Evolutionary conservation across 1,140 invertebrate genomes (phyloP), one percentile per base, ranked within the genome.

Genomic region (Steinernema feltiae): DNA sequence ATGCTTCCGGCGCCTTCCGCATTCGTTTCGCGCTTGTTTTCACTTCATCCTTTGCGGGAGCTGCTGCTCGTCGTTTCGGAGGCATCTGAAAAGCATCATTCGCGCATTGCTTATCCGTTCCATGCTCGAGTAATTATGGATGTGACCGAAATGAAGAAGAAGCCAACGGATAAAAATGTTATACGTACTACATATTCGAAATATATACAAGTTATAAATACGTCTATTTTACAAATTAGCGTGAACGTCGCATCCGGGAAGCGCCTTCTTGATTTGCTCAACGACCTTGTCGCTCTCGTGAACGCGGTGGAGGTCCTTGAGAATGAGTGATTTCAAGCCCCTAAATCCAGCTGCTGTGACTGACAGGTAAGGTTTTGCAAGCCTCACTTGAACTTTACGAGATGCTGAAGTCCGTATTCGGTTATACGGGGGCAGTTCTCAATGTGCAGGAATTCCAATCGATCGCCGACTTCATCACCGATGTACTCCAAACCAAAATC

Each of bases 341-440:
- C 74, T 79, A 48, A 71, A 79, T 76, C 15, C 17, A 77, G 1
- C n/a, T 21, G 27, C 35, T 76, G 31, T 71, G 1, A 77, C n/a
- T 81, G 53, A 72, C n/a, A 24, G 17, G n/a, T 18, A 74, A 70
- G 1, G 24, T 3, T n/a, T 18, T n/a, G 18, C 27, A 76, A 78
- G n/a, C n/a, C 78, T 69, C 32, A 79, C 78, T 7, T 80, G 48
- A 79, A 82, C 27, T 74, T 76, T 21, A 75, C 70, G 29, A 82
- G 32, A 76, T 82, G 82, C 30, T 70, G 70, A 30, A 82, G 32
- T 12, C 82, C 81, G 41, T 69, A 83, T 80, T 82, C 81, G 29
- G 82, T 83, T 48, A 82, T 83, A 17, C 78, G 32, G 30, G 77
- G 80, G 21, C 81, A 82, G 1, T 32, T 46, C 48, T 83, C 78